phyloP scores from a whole-genome alignment of 2,113 vertebrate species.

The Numida meleagris region DNA sequence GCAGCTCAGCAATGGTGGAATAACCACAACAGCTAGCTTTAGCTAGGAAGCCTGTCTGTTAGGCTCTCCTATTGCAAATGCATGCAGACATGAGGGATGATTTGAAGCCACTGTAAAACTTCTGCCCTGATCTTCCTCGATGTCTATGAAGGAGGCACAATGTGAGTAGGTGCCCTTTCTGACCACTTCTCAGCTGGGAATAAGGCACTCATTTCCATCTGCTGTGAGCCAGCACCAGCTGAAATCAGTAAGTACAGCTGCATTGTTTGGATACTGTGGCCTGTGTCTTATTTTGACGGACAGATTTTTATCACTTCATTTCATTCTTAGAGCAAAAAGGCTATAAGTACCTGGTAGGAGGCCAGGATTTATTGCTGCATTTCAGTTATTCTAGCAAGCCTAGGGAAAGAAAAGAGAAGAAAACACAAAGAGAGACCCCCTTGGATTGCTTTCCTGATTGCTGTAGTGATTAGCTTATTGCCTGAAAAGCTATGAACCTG shows the following conservation, averaged over 20 bases:
- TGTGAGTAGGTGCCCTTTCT: neutral
- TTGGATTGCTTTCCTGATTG: neutral
- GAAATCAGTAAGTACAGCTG: neutral
- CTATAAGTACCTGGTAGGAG: neutral
- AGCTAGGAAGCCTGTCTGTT: neutral
- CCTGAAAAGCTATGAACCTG: neutral
- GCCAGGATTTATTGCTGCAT: neutral
- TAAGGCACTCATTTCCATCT: neutral
- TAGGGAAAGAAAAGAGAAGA: neutral
- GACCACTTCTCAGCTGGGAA: conserved; percentile 1
- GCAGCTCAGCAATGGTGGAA: neutral
- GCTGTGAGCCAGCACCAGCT: neutral
- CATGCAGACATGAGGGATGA: neutral
- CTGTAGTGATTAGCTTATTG: neutral
- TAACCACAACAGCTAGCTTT: neutral
- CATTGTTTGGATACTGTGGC: neutral
- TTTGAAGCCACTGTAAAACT: fast-evolving
- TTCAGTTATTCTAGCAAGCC: neutral
- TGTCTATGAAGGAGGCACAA: neutral
- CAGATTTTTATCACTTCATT: neutral
- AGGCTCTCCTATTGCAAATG: neutral
- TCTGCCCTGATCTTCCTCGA: neutral
- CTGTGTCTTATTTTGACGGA: neutral
- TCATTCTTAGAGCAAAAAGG: neutral
- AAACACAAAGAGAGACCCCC: neutral